phyloP scores from a whole-genome alignment of 2,797 vertebrate species.

The Adelosebastes latens region DNA sequence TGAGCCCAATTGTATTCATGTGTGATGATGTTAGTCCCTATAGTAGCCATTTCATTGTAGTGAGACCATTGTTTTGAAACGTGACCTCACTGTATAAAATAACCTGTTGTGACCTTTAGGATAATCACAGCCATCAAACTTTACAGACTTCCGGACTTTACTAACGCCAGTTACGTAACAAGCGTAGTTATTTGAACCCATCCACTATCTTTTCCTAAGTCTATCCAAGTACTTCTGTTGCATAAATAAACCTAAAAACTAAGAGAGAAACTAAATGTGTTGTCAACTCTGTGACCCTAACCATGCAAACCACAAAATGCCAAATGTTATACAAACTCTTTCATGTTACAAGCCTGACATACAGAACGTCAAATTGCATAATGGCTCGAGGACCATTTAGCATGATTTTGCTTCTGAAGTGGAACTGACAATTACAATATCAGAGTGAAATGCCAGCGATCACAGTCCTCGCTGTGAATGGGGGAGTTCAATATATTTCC shows the following conservation, averaged over 20 bases:
- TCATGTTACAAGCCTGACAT: neutral
- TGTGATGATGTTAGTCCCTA: neutral
- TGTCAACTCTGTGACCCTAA: neutral
- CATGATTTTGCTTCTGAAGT: conserved; percentile 30
- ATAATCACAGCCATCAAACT: neutral
- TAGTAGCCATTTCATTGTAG: neutral
- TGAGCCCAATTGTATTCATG: no score
- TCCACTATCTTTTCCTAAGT: neutral
- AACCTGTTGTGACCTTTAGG: no score
- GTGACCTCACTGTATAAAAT: no score
- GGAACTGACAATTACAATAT: conserved; percentile 38
- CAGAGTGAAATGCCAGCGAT: conserved; percentile 10
- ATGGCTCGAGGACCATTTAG: conserved; percentile 28
- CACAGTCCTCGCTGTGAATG: conserved; percentile 7
- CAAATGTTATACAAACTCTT: neutral
- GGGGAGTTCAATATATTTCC: conserved; percentile 37
- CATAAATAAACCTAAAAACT: neutral
- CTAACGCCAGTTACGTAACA: neutral
- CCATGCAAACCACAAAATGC: neutral
- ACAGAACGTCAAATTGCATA: neutral
- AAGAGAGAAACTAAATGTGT: neutral
- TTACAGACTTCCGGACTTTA: neutral
- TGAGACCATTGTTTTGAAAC: rapidly evolving
- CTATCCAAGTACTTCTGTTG: neutral
- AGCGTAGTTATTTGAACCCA: neutral